A percentile compares a stretch with the other conserved stretches of the same genome.
Conservation (phyloP, 1,140 invertebrate genomes). For the Wiebesia pumilae region DNA sequence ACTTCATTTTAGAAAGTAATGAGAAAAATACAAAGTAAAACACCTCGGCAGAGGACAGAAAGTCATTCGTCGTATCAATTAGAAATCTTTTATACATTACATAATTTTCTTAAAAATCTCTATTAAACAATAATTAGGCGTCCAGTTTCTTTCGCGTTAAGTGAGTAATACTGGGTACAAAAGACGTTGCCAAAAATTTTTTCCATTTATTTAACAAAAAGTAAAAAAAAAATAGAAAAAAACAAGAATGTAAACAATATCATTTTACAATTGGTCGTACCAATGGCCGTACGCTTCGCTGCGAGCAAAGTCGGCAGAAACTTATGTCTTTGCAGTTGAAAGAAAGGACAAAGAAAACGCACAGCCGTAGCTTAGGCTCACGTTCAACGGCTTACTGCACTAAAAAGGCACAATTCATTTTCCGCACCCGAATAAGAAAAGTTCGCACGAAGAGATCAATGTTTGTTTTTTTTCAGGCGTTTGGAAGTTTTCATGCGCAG, state of each 20-base stretch:
- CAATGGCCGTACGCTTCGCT: slow-evolving; percentile 26
- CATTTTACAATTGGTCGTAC: slow-evolving; percentile 19
- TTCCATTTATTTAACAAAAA: background rate
- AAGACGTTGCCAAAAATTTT: slow-evolving; percentile 27
- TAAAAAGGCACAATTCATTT: slow-evolving; percentile 74
- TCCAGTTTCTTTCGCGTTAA: background rate
- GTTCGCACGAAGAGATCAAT: slow-evolving; percentile 53
- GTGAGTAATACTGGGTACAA: slow-evolving; percentile 53
- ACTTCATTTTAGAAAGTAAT: background rate
- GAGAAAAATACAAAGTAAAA: slow-evolving; percentile 28
- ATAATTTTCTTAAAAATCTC: slow-evolving; percentile 42
- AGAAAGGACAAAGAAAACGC: slow-evolving; percentile 41
- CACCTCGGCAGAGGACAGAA: slow-evolving; percentile 1
- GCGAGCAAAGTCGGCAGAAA: slow-evolving; percentile 25
- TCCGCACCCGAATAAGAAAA: slow-evolving; percentile 72
- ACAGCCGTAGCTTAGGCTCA: slow-evolving; percentile 62
- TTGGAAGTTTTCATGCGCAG: slow-evolving; percentile 55
- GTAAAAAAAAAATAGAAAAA: slow-evolving; percentile 1
- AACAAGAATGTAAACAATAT: background rate
- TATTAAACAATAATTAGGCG: slow-evolving; percentile 42
- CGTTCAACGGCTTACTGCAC: slow-evolving; percentile 72
- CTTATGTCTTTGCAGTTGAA: slow-evolving; percentile 6
- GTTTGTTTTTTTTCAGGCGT: slow-evolving; percentile 46
- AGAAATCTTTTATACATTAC: slow-evolving; percentile 43
- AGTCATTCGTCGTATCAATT: background rate